These are phyloP conservation scores for Cyrtodaria siliqua DNA, from an alignment of 2,888 invertebrate species.

Conservation along the genomic window DNA sequence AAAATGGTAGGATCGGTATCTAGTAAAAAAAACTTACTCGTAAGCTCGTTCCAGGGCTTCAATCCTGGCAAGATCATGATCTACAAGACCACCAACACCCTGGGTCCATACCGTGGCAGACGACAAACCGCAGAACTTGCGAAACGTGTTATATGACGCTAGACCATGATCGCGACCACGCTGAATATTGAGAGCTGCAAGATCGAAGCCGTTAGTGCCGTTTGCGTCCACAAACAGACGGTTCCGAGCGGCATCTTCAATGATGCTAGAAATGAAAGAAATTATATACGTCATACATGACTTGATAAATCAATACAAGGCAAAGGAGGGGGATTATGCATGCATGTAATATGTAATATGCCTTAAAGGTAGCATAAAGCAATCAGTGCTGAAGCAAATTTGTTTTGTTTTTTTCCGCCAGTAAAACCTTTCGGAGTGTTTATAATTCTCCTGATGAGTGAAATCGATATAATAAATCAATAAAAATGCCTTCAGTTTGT, in stretches of 20 bases:
- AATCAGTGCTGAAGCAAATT: too few species aligned
- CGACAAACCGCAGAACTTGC: slow-evolving; percentile 2
- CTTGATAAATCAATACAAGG: too few species aligned
- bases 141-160: slow-evolving; percentile 24
- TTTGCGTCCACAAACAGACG: slow-evolving; percentile 9
- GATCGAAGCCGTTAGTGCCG: slow-evolving; percentile 20
- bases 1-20: too few species aligned
- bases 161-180: slow-evolving; percentile 35
- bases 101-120: background rate
- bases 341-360: too few species aligned
- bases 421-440: too few species aligned
- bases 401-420: too few species aligned
- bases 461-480: too few species aligned
- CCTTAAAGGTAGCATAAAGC: too few species aligned
- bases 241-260: slow-evolving; percentile 10
- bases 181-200: slow-evolving; percentile 36
- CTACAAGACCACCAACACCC: background rate
- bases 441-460: too few species aligned
- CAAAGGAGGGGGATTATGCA: too few species aligned
- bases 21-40: background rate
- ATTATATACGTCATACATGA: too few species aligned
- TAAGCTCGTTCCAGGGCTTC: background rate
- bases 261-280: slow-evolving; percentile 8
- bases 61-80: background rate
- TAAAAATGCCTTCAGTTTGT: too few species aligned